Percentiles rank a stretch among this genome's conserved stretches.
Conservation (phyloP, 2,797 vertebrate genomes). For the Oreochromis mossambicus region DNA sequence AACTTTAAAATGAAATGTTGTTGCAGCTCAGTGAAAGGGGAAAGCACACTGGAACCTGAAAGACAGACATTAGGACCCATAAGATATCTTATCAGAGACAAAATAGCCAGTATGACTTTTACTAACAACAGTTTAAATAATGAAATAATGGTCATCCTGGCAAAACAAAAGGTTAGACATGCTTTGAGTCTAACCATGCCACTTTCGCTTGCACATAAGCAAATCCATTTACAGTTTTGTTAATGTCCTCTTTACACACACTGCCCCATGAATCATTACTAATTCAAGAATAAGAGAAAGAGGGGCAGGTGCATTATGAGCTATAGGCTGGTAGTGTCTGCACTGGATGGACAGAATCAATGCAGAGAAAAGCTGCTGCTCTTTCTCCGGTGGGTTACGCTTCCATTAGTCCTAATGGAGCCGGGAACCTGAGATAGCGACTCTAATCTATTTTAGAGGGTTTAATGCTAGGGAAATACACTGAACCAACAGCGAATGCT, state of each 20-base stretch:
- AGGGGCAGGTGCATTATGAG: slow-evolving; percentile 29
- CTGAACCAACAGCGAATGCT: slow-evolving; percentile 2
- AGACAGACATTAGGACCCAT: neutral
- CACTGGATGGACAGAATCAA: slow-evolving; percentile 58
- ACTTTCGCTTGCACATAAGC: neutral
- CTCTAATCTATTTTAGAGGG: slow-evolving; percentile 67
- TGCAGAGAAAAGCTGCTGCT: slow-evolving; percentile 54
- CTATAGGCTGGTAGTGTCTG: slow-evolving; percentile 13
- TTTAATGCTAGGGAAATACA: slow-evolving; percentile 39
- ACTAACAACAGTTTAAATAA: neutral
- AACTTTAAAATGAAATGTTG: neutral
- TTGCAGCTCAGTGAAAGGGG: neutral
- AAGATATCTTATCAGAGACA: neutral
- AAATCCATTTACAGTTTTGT: neutral
- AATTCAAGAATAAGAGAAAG: neutral
- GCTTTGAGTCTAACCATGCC: neutral
- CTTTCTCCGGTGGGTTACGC: slow-evolving; percentile 47
- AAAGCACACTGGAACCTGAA: neutral
- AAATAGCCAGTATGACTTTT: neutral
- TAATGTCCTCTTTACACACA: neutral
- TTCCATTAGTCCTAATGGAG: slow-evolving; percentile 74
- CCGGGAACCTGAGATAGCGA: slow-evolving; percentile 56
- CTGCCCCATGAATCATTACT: neutral
- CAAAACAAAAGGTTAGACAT: neutral
- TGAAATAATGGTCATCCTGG: neutral